Conservation (phyloP, 2,797 vertebrate genomes). For the Amblyraja radiata region DNA sequence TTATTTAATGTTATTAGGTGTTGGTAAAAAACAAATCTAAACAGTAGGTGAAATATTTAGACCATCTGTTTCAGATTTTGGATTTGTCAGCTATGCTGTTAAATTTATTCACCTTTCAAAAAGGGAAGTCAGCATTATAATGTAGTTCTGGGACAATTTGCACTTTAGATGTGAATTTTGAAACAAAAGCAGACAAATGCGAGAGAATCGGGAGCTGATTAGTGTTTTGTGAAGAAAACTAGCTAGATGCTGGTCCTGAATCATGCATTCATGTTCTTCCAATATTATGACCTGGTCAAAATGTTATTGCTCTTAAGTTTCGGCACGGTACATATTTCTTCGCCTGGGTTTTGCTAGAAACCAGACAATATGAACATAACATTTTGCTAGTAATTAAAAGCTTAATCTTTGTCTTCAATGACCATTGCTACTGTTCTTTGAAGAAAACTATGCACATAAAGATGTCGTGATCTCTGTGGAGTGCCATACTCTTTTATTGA, state of each 20-base stretch:
- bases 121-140: neutral
- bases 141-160: neutral
- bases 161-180: neutral
- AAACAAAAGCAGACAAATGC: neutral
- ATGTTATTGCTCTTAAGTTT: neutral
- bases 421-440: too few species aligned
- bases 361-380: neutral
- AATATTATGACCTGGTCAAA: neutral
- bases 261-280: neutral
- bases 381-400: neutral
- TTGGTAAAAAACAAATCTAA: neutral
- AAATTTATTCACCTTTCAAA: neutral
- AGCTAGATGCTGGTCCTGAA: neutral
- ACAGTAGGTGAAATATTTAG: neutral
- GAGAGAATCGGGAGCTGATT: neutral
- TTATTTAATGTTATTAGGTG: neutral
- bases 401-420: too few species aligned
- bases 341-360: neutral
- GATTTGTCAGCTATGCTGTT: neutral
- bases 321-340: neutral
- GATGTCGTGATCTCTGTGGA: too few species aligned
- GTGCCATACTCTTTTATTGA: too few species aligned
- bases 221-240: neutral
- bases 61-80: constrained; percentile 3
- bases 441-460: too few species aligned